Base-by-base conservation (phyloP, 2,888 invertebrate genomes). In the Amiota mariae region DNA sequence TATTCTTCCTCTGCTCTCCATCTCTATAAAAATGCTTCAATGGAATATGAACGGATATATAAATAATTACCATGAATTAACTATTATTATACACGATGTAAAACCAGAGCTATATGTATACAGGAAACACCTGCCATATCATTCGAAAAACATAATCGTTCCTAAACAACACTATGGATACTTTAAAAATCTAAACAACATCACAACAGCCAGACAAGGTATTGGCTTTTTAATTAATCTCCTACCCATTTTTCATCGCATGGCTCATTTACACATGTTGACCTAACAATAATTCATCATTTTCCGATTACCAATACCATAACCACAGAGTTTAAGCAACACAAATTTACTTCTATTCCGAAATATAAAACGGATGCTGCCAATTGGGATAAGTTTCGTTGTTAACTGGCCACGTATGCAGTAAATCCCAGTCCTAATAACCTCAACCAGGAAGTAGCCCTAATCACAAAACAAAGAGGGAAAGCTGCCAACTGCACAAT, bases 31-130 rank as follows among this genome's bases (percentile, higher is more conserved):
- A 11, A 70, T 72, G 64, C 15, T 75, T 36, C 72, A 72, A 72
- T 75, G 75, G 70, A 75, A 75, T 48, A n/a, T 75, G 3, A 57
- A 75, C 57, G 75, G 75, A 24, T 75, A 49, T 57, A 10, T 24
- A 8, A 75, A 70, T 15, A 75, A 70, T 47, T 66, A 72, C 59
- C 64, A 51, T 20, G 12, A 24, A 12, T 59, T 70, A 1, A 71
- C 57, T 66, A 51, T 18, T 46, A 15, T 73, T 59, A 59, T 73
- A 48, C 8, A 47, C 10, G 57, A 64, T 47, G 11, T 68, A 18
- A 54, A 61, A 11, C 72, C 57, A 57, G 71, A 75, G 57, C 70
- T 1, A 64, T 70, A 48, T 70, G 70, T 6, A 15, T 72, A 2
- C 70, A 74, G 54, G 72, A 75, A 72, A 2, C 72, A 72, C 46